A percentile compares a stretch with the other conserved stretches of the same genome.
These are phyloP conservation scores for Mesocricetus auratus DNA, from an alignment of 2,113 vertebrate species.

Conservation along the genomic window DNA sequence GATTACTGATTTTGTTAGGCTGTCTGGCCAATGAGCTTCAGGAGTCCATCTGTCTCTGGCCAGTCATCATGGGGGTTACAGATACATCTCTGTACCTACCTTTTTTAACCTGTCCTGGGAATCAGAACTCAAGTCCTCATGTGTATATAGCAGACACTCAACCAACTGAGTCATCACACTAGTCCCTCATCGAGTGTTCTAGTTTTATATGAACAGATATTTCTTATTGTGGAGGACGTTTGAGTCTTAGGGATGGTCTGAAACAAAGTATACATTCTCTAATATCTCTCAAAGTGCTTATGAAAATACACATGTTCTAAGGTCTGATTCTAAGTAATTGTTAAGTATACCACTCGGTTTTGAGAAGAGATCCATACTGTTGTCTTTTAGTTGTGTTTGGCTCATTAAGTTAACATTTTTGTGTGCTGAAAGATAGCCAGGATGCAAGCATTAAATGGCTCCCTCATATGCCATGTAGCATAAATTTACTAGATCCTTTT, in stretches of 20 bases:
- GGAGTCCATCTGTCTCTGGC: neutral
- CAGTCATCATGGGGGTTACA: neutral
- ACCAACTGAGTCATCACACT: neutral
- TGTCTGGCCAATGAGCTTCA: neutral
- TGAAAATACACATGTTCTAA: neutral
- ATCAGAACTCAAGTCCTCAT: neutral
- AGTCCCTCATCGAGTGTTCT: neutral
- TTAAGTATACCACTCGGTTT: neutral
- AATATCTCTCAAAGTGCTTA: neutral
- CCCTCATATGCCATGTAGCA: neutral
- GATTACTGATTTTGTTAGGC: neutral
- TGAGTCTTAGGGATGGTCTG: neutral
- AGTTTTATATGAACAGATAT: neutral
- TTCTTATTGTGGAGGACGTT: neutral
- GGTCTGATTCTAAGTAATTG: constrained; percentile 2
- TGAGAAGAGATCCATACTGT: neutral
- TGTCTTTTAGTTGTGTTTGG: neutral
- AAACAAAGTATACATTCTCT: neutral
- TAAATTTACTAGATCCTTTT: constrained; percentile 30
- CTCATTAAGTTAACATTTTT: constrained; percentile 35
- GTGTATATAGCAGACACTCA: neutral
- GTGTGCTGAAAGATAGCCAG: neutral
- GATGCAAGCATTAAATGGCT: constrained; percentile 17
- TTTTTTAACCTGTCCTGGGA: neutral
- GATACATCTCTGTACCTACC: too few species aligned